These are phyloP conservation scores for Notospermus geniculatus DNA, from an alignment of 1,140 invertebrate species.

Conservation along the genomic window DNA sequence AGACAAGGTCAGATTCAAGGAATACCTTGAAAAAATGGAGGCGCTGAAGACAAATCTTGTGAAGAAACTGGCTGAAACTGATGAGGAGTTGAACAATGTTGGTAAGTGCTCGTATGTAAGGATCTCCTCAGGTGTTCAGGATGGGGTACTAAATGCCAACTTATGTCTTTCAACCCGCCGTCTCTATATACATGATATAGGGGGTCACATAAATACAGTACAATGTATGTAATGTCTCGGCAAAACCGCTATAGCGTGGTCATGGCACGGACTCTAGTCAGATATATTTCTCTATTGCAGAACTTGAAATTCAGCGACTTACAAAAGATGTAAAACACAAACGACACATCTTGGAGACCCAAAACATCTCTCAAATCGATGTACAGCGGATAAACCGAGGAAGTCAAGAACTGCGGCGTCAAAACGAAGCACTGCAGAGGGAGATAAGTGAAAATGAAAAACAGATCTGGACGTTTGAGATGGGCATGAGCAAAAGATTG, in stretches of 20 bases:
- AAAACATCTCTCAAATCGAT: slow-evolving; percentile 39
- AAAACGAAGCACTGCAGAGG: slow-evolving; percentile 35
- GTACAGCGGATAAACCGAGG: slow-evolving; percentile 37
- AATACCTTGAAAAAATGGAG: slow-evolving; percentile 30
- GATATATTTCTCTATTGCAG: no score
- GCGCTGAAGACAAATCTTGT: background rate
- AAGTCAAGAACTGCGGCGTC: slow-evolving; percentile 29
- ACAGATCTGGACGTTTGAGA: slow-evolving; percentile 41
- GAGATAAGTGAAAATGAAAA: slow-evolving; percentile 29
- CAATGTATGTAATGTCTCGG: no score
- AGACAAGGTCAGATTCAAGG: slow-evolving; percentile 25
- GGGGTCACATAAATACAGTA: no score
- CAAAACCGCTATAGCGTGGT: no score
- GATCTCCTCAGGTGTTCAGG: no score
- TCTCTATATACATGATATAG: no score
- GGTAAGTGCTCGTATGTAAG: no score
- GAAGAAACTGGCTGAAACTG: no score
- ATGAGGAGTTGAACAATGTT: no score
- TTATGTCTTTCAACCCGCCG: background rate
- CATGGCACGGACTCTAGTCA: no score
- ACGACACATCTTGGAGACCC: slow-evolving; percentile 36
- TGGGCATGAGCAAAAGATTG: slow-evolving; percentile 33
- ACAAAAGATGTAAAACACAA: slow-evolving; percentile 19
- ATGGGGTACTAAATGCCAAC: background rate
- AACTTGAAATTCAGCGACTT: background rate